Evolutionary conservation across 2,113 vertebrate species (phyloP).

Genomic region (Ptyas mucosa): DNA sequence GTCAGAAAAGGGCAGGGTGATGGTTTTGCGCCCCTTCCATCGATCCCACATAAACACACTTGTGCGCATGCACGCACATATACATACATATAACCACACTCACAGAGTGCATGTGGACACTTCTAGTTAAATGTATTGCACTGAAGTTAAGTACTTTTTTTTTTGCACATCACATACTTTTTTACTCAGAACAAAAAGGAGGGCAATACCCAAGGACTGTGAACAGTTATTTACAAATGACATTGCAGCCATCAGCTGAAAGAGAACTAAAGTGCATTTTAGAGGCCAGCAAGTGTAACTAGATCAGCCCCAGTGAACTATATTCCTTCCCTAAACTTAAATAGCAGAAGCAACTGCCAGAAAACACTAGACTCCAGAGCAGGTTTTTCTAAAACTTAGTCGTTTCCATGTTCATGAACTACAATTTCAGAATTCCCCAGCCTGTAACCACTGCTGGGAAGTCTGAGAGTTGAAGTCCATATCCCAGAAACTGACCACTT

Average conservation of each 20-base stretch:
- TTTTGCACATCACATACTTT: slow-evolving; percentile 71
- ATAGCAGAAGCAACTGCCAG: slow-evolving; percentile 51
- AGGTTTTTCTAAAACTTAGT: neutral
- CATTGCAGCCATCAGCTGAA: slow-evolving; percentile 78
- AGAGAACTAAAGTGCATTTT: slow-evolving; percentile 82
- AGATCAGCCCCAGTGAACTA: slow-evolving; percentile 53
- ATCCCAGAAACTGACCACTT: neutral
- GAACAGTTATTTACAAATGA: slow-evolving; percentile 73
- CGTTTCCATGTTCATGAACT: neutral
- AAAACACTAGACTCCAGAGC: slow-evolving; percentile 20
- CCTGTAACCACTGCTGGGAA: neutral
- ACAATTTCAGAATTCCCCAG: neutral
- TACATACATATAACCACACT: slow-evolving; percentile 23
- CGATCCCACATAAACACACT: slow-evolving; percentile 38
- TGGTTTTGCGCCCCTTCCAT: slow-evolving; percentile 34
- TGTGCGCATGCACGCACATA: slow-evolving; percentile 29
- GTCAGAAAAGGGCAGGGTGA: slow-evolving; percentile 48
- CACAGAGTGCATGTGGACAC: slow-evolving; percentile 52
- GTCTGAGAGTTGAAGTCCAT: neutral
- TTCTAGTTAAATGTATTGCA: slow-evolving; percentile 76
- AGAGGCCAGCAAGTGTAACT: slow-evolving; percentile 65
- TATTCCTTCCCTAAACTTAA: slow-evolving; percentile 34
- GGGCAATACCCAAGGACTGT: slow-evolving; percentile 62
- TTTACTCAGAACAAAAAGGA: slow-evolving; percentile 71
- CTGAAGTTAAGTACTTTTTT: slow-evolving; percentile 74